Conservation (phyloP, 2,113 vertebrate genomes). For the Rhinopomastus cyanomelas region DNA sequence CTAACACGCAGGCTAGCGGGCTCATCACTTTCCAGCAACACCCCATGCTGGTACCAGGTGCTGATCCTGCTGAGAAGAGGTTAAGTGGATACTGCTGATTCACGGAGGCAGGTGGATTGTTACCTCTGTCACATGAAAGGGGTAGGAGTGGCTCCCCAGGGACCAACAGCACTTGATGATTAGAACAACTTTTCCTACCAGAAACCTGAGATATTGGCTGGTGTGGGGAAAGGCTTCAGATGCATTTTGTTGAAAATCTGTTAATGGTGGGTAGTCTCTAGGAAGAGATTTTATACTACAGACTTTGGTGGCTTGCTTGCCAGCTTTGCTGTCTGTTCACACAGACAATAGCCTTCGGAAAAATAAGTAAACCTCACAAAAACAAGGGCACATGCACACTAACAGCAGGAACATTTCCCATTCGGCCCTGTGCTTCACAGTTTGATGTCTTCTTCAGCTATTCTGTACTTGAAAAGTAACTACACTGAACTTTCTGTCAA, state of each 20-base stretch:
- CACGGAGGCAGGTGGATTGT: constrained; percentile 58
- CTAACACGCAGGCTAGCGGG: constrained; percentile 52
- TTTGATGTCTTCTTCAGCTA: not conserved
- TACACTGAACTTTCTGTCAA: too few relatives aligned
- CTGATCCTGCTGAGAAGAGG: constrained; percentile 61
- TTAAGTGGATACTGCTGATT: constrained; percentile 66
- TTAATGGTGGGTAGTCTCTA: constrained; percentile 12
- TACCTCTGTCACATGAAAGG: not conserved
- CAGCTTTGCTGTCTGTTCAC: not conserved
- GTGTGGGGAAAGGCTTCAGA: not conserved
- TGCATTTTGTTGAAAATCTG: not conserved
- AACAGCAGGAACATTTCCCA: not conserved
- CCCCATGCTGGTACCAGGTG: constrained; percentile 63
- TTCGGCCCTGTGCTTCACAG: not conserved
- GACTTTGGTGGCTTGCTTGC: not conserved
- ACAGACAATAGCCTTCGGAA: not conserved
- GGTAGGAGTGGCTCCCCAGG: constrained; percentile 20
- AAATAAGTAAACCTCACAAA: not conserved
- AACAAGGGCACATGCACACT: not conserved
- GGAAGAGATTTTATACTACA: not conserved
- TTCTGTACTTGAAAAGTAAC: not conserved
- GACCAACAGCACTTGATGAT: constrained; percentile 1
- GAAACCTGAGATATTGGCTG: not conserved
- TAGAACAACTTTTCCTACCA: not conserved
- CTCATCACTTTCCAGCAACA: constrained; percentile 52